Evolutionary conservation across 1,140 invertebrate species (phyloP), one percentile per base, ranked within the genome.

Genomic region (Solen grandis): DNA sequence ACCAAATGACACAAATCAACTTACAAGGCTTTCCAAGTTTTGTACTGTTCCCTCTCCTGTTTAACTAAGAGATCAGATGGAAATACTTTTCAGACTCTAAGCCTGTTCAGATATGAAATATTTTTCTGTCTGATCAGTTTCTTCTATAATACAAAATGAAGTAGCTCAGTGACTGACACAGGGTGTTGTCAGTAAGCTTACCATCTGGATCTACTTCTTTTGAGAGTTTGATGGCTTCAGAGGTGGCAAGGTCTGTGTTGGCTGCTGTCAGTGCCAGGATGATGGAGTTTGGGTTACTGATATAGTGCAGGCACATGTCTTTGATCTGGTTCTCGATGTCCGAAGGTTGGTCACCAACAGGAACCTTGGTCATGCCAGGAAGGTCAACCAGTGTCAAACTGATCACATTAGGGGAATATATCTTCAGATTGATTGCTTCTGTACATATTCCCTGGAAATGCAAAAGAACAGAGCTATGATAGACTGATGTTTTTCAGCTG

Each of bases 311-410:
- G 73, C 94, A 93, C 85, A 95, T 90, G 16, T 94, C 91, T 35
- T 90, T 88, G 50, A 95, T 94, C 59, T 83, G 68, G 5, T 13
- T 46, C 31, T 95, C 94, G 79, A 95, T 95, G 84, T 95, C 94
- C 35, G 90, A 85, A 33, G 94, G 94, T 82, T 95, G 94, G 84
- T 95, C 94, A n/a, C 94, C 94, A 27, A 95, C 93, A 5, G 94
- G 93, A 19, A 97, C 96, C 94, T 99, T 99, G 38, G 99, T 99
- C 25, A 99, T 96, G 76, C 99, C 99, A 68, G 99, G 99, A 41
- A 99, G 93, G 94, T 99, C 99, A 50, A 99, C 97, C 1, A 99
- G 93, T 0, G 99, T 99, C 69, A 99, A 93, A 93, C 99, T 99
- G 27, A 99, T 97, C 54, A 99, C 98, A 81, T 94, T 94, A 5